Evolutionary conservation across 1,140 invertebrate genomes (phyloP), one percentile per base, ranked within the genome.

Genomic region (Laupala kohalensis): DNA sequence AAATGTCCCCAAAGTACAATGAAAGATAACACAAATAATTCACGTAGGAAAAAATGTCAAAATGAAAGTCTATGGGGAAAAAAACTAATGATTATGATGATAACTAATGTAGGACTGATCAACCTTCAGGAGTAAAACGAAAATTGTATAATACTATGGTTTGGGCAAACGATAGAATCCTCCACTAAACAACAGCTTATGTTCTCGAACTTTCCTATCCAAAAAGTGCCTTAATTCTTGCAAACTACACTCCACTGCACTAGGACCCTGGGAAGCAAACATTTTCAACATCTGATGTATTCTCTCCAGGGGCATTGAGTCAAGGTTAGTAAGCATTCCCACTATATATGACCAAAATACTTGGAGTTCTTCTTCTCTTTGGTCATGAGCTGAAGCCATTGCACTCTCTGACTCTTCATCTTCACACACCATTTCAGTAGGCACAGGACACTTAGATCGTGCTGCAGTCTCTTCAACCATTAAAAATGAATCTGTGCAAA

Each of bases 261-360:
- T 85, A 0, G 92, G 90, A 79, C 94, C 92, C 74, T 90, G 90
- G 62, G 88, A 87, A 4, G 93, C 93, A 84, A 98, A 98, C 90
- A 98, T 95, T 79, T 95, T 94, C 25, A 98, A 83, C 94, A 98
- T 97, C 76, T 95, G 92, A 81, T 97, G 95, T 76, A 98, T 98
- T 69, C 96, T 83, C 75, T 98, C 95, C 64, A 98, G 81, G 1
- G 95, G 91, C 78, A 98, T 84, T 2, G 92, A 93, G 75, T 97
- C 95, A 70, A 98, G 83, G 84, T 98, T 98, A 0, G 95, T 96
- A 27, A 98, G 81, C 95, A 98, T 97, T 9, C 95, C 95, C 53
- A 96, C 91, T 77, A 97, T 96, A 77, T 98, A 98, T 0, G 94
- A 94, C 95, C 95, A 98, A 77, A 95, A 95, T 12, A 94, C 84